Percentiles rank a stretch among this genome's conserved stretches.
phyloP scores from a whole-genome alignment of 2,797 vertebrate species.

The Thamnophis elegans region DNA sequence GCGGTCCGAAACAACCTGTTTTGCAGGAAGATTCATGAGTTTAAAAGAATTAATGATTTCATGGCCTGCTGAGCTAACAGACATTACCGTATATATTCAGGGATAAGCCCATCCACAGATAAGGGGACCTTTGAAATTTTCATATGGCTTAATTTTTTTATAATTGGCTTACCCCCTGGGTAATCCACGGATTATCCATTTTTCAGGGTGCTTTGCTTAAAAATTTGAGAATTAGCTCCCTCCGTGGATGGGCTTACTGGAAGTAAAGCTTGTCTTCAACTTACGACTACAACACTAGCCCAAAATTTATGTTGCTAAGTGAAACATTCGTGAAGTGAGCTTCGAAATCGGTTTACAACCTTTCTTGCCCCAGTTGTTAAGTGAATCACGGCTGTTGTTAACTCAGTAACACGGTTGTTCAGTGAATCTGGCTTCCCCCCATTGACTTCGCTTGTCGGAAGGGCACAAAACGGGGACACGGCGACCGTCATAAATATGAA shows the following conservation, averaged over 20 bases:
- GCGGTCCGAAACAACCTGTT: not conserved
- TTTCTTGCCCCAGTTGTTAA: too few relatives aligned
- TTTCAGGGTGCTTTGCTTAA: not conserved
- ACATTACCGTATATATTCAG: not conserved
- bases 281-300: too few relatives aligned
- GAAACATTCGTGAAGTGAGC: not conserved
- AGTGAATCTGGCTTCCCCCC: too few relatives aligned
- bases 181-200: not conserved
- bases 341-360: rapidly evolving
- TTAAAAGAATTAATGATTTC: constrained; percentile 20
- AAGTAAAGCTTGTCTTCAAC: too few relatives aligned
- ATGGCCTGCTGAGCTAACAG: not conserved
- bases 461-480: too few relatives aligned
- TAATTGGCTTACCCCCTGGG: not conserved
- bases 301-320: too few relatives aligned
- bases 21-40: not conserved
- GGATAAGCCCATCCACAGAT: not conserved
- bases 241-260: not conserved
- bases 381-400: too few relatives aligned
- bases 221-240: not conserved
- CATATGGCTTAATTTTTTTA: not conserved
- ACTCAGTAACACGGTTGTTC: too few relatives aligned
- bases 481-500: too few relatives aligned
- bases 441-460: too few relatives aligned
- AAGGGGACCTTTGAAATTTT: not conserved